These are phyloP conservation scores for Catostylus mosaicus DNA, from an alignment of 30 jellyfish, hydroid and myxozoan genomes.

Conservation along the genomic window DNA sequence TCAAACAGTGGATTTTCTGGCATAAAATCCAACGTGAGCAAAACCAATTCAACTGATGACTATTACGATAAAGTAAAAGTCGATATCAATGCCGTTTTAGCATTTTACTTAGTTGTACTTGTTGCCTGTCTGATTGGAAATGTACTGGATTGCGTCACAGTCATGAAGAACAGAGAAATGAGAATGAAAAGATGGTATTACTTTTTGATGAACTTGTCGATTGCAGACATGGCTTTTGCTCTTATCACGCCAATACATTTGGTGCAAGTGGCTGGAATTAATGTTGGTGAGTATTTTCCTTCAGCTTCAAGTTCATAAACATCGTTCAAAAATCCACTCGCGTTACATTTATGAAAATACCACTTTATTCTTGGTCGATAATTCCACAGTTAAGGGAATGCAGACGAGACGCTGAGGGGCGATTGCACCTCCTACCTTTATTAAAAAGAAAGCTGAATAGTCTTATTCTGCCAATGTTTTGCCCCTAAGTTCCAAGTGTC, in stretches of 20 bases:
- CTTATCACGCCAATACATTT: constrained; percentile 35
- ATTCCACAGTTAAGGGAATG: too few relatives aligned
- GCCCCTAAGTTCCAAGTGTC: too few relatives aligned
- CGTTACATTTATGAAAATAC: too few relatives aligned
- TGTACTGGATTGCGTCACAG: constrained; percentile 14
- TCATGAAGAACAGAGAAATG: constrained; percentile 21
- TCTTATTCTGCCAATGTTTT: too few relatives aligned
- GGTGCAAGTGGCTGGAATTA: constrained; percentile 20
- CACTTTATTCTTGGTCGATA: too few relatives aligned
- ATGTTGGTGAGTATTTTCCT: constrained; percentile 23
- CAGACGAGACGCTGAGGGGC: too few relatives aligned
- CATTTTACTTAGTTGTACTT: constrained; percentile 7
- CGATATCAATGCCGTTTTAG: constrained; percentile 13
- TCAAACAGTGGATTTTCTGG: too few relatives aligned
- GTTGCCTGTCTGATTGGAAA: constrained; percentile 29
- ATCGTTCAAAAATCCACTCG: too few relatives aligned
- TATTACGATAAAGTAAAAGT: constrained; percentile 4
- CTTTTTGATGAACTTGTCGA: constrained; percentile 12
- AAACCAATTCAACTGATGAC: neutral
- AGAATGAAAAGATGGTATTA: constrained; percentile 37
- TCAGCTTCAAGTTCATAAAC: too few relatives aligned
- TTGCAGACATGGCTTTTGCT: constrained; percentile 45
- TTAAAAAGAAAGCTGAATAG: too few relatives aligned
- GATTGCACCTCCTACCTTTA: too few relatives aligned
- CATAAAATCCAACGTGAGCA: neutral